Percentiles rank a stretch among this genome's conserved stretches.
phyloP scores from a whole-genome alignment of 2,113 vertebrate genomes.

The Nothoprocta pentlandii region DNA sequence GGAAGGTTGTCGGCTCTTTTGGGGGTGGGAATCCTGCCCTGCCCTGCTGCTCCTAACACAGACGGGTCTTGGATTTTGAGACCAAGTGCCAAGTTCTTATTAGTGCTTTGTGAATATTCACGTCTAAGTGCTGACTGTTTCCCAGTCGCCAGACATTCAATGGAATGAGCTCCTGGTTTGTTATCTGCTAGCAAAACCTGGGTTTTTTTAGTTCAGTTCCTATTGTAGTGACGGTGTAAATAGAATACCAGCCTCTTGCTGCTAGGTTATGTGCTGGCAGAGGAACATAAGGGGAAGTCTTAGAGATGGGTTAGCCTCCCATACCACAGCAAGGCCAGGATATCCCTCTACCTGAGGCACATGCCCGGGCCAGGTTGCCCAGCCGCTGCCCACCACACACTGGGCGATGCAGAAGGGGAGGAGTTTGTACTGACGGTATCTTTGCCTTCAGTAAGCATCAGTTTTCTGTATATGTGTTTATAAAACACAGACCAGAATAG shows the following conservation, averaged over 20 bases:
- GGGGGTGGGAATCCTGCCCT: not conserved
- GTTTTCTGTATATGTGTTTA: not conserved
- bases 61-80: not conserved
- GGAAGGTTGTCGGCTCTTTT: not conserved
- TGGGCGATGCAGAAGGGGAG: not conserved
- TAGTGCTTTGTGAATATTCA: not conserved
- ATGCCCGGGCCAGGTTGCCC: not conserved
- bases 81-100: not conserved
- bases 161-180: not conserved
- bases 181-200: not conserved
- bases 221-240: not conserved
- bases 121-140: not conserved
- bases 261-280: not conserved
- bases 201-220: conserved; percentile 3
- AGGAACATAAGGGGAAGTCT: not conserved
- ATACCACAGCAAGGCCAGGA: not conserved
- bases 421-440: not conserved
- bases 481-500: not conserved
- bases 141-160: not conserved
- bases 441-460: not conserved
- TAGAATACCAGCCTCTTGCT: not conserved
- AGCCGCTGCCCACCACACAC: not conserved
- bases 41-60: rapidly evolving
- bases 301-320: not conserved
- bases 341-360: not conserved